phyloP scores from a whole-genome alignment of 2,113 vertebrate species.

The Hemiprocne comata region DNA sequence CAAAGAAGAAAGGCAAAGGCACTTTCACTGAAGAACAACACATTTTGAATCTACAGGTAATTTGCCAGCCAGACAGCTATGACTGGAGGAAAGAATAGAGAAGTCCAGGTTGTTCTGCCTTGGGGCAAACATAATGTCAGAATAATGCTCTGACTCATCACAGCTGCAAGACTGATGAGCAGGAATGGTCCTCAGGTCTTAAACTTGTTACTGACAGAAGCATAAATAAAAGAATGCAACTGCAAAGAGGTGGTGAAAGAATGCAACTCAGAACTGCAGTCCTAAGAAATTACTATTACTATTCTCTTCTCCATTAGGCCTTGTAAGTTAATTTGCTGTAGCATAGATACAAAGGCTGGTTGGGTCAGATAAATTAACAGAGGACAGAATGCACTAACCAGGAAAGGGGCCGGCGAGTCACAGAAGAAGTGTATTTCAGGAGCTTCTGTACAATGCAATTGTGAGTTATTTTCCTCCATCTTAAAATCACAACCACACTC shows the following conservation, averaged over 20 bases:
- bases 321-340: background rate
- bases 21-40: background rate
- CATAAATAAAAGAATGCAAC: background rate
- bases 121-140: background rate
- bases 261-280: background rate
- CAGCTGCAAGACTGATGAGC: background rate
- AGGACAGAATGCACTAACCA: background rate
- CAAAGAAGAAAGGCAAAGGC: background rate
- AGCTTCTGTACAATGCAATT: background rate
- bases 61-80: background rate
- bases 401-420: background rate
- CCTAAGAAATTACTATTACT: background rate
- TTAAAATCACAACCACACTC: background rate
- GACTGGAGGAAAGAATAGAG: background rate
- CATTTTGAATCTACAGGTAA: background rate
- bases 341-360: background rate
- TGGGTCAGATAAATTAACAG: background rate
- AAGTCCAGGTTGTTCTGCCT: background rate
- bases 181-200: background rate
- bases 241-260: background rate
- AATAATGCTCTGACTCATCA: rapidly evolving
- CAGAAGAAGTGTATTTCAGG: background rate
- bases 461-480: background rate
- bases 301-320: background rate
- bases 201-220: background rate